Conservation (phyloP, 2,113 vertebrate species). For the Uria lomvia region DNA sequence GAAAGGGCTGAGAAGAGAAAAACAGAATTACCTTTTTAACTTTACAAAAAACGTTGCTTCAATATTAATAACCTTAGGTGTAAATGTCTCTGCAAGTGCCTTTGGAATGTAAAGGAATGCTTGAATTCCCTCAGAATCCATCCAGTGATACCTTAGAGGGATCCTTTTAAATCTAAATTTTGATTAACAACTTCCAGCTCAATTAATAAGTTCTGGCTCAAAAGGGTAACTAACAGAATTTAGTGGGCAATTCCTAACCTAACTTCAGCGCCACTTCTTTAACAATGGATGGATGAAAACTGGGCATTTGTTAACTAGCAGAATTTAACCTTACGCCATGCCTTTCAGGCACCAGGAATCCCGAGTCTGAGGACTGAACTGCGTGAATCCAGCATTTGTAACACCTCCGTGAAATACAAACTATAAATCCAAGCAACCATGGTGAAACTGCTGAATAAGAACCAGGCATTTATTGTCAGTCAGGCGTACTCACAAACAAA, state of each 20-base stretch:
- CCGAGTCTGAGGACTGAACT: not conserved
- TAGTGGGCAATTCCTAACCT: not conserved
- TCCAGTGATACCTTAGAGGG: not conserved
- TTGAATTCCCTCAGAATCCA: not conserved
- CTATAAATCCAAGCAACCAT: slow-evolving; percentile 19
- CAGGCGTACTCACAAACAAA: not conserved
- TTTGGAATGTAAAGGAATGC: not conserved
- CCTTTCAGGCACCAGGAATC: not conserved
- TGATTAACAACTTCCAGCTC: not conserved
- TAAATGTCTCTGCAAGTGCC: not conserved
- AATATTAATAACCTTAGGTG: not conserved
- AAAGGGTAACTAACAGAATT: not conserved
- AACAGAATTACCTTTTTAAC: not conserved
- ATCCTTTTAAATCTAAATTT: not conserved
- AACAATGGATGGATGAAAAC: not conserved
- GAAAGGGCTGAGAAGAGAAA: not conserved
- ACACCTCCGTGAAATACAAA: slow-evolving; percentile 1
- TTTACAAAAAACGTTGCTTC: not conserved
- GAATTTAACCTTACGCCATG: not conserved
- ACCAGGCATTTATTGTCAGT: not conserved
- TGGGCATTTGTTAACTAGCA: not conserved
- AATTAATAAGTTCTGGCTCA: not conserved
- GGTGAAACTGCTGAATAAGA: slow-evolving; percentile 1
- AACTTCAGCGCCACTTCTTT: not conserved
- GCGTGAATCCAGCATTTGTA: not conserved